Base-by-base conservation (phyloP, 2,888 invertebrate genomes). In the Watsonalla binaria region DNA sequence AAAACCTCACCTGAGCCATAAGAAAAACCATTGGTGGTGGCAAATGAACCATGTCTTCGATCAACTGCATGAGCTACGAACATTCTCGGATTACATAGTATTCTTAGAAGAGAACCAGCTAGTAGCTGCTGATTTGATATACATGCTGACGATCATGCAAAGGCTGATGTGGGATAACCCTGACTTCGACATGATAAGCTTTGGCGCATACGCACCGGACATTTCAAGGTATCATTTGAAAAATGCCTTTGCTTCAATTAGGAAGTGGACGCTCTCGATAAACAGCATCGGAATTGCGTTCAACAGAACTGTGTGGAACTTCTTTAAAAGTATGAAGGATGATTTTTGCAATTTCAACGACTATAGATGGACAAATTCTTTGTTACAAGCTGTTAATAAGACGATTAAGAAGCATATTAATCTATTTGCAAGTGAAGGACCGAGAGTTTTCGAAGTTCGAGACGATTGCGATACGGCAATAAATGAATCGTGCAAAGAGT, bases 21-120 rank as follows among this genome's bases (percentile, higher is more conserved):
- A 54, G 5, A 83, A 82, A 52, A 73, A 74, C 15, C 75, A 74
- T 50, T 80, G 77, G 82, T 84, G 80, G 84, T 83, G 79, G 84
- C 75, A 70, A 54, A 56, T 63, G 5, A 76, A 72, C 47, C 68
- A 70, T 14, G 65, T 83, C 0, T 83, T 83, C 54, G 74, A 80
- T 34, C 52, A 71, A 51, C 35, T 81, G 11, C 53, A 61, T 34
- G 56, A 59, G 0, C 62, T 55, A 0, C 46, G 62, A 33, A 37
- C 59, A 55, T 53, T 68, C 51, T 45, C 74, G 6, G 52, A 60
- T 6, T 53, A 63, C 37, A 47, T 81, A 49, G 51, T 78, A 59
- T 65, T 78, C 57, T 54, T 76, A 11, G 58, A 76, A 55, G 68
- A 77, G 52, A 57, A 71, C 33, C 65, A 82, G 53, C 67, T 73